phyloP scores from a whole-genome alignment of 2,888 invertebrate genomes.

The Brenthis ino region DNA sequence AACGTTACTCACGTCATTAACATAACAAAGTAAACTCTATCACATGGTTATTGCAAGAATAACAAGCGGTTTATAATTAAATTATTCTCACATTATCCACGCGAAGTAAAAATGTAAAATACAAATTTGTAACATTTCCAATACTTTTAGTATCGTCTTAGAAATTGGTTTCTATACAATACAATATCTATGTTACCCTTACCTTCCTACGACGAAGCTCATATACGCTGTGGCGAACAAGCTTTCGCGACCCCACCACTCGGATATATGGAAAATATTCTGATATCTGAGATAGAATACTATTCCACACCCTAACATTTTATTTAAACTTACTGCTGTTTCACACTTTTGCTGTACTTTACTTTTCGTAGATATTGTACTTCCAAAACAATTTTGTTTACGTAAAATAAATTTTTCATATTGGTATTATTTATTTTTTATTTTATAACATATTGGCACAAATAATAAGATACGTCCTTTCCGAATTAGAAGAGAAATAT shows the following conservation, averaged over 20 bases:
- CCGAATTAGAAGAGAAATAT: slow-evolving; percentile 5
- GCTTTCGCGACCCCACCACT: slow-evolving; percentile 58
- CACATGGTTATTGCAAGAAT: slow-evolving; percentile 44
- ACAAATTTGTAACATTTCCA: slow-evolving; percentile 81
- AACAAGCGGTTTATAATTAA: slow-evolving; percentile 35
- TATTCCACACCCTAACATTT: slow-evolving; percentile 26
- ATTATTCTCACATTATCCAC: slow-evolving; percentile 46
- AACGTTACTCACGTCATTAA: not conserved
- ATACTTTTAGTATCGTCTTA: slow-evolving; percentile 77
- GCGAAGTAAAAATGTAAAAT: slow-evolving; percentile 54
- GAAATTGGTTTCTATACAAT: slow-evolving; percentile 71
- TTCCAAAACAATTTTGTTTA: slow-evolving; percentile 32
- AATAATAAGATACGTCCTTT: slow-evolving; percentile 29
- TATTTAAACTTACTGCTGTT: slow-evolving; percentile 16
- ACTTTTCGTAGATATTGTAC: slow-evolving; percentile 35
- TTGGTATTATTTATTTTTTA: not conserved
- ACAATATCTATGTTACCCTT: slow-evolving; percentile 72
- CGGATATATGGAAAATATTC: slow-evolving; percentile 66
- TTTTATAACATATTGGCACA: slow-evolving; percentile 21
- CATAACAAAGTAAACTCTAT: slow-evolving; percentile 1
- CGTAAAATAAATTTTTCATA: not conserved
- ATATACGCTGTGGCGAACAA: slow-evolving; percentile 67
- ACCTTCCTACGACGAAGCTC: slow-evolving; percentile 78
- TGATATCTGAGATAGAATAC: slow-evolving; percentile 69
- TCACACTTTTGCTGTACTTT: slow-evolving; percentile 13